A percentile compares a stretch with the other conserved stretches of the same genome.
Conservation (phyloP, 2,888 invertebrate species). For the Xanthorhoe spadicearia region DNA sequence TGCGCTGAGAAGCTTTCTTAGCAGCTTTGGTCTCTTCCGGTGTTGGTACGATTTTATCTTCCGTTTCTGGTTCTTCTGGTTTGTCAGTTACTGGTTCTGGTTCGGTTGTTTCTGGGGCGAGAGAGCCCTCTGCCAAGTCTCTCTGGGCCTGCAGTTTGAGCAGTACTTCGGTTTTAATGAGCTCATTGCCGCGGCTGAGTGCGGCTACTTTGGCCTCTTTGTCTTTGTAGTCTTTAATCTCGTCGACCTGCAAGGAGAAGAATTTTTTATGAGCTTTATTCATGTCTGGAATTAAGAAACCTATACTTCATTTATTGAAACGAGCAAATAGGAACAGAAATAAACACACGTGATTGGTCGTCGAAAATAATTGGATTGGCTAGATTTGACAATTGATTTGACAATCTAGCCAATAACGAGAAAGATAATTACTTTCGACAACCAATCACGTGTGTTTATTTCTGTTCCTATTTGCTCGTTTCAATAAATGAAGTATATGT, state of each 20-base stretch:
- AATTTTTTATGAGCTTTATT: not conserved
- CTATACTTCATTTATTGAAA: no score
- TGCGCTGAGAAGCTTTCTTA: conserved; percentile 52
- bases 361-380: no score
- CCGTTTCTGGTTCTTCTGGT: no score
- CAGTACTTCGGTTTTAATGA: conserved; percentile 66
- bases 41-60: not conserved
- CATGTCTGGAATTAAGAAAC: no score
- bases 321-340: no score
- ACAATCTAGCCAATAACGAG: no score
- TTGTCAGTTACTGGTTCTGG: not conserved
- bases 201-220: conserved; percentile 70
- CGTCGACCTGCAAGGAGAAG: conserved; percentile 59
- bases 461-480: no score
- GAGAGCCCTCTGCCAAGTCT: conserved; percentile 30
- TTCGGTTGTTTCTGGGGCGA: not conserved
- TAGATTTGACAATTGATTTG: no score
- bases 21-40: conserved; percentile 3
- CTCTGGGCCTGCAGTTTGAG: conserved; percentile 58
- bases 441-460: no score
- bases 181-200: conserved; percentile 62
- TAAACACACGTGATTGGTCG: no score
- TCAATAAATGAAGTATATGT: no score
- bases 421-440: no score
- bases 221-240: conserved; percentile 65